Evolutionary conservation across 2,113 vertebrate genomes (phyloP).

Genomic region (Thamnophis sirtalis): DNA sequence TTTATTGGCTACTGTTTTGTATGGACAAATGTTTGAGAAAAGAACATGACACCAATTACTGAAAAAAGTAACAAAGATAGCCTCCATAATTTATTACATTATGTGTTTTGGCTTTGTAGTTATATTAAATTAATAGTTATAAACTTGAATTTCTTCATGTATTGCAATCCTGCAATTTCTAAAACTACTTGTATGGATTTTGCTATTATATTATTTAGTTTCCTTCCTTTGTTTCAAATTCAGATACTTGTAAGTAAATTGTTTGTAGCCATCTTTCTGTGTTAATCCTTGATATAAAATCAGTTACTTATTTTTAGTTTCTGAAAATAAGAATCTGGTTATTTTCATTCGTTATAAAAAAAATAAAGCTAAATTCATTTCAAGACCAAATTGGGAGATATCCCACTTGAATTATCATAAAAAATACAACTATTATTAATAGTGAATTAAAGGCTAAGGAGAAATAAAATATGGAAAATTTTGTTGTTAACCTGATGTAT

Average conservation of each 20-base stretch:
- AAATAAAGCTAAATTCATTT: not conserved
- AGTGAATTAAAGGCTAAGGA: constrained; percentile 69
- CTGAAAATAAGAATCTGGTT: constrained; percentile 14
- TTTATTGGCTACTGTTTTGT: constrained; percentile 69
- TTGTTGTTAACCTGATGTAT: constrained; percentile 76
- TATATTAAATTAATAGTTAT: not conserved
- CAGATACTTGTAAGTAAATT: constrained; percentile 46
- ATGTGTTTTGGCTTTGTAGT: not conserved
- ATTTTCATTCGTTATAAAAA: not conserved
- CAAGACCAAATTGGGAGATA: constrained; percentile 58
- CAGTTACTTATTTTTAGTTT: constrained; percentile 42
- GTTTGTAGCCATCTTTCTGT: constrained; percentile 46
- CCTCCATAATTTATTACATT: constrained; percentile 10
- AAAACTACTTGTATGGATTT: not conserved
- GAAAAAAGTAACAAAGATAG: constrained; percentile 6
- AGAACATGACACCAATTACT: constrained; percentile 62
- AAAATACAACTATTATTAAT: constrained; percentile 63
- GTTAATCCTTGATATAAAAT: constrained; percentile 50
- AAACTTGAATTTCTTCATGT: not conserved
- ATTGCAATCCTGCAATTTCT: not conserved
- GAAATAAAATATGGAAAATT: constrained; percentile 72
- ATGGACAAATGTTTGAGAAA: constrained; percentile 65
- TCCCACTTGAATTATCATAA: constrained; percentile 34
- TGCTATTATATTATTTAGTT: not conserved
- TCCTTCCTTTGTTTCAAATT: not conserved